Evolutionary conservation across 2,888 invertebrate species (phyloP).

Genomic region (Cheilosia scutellata): DNA sequence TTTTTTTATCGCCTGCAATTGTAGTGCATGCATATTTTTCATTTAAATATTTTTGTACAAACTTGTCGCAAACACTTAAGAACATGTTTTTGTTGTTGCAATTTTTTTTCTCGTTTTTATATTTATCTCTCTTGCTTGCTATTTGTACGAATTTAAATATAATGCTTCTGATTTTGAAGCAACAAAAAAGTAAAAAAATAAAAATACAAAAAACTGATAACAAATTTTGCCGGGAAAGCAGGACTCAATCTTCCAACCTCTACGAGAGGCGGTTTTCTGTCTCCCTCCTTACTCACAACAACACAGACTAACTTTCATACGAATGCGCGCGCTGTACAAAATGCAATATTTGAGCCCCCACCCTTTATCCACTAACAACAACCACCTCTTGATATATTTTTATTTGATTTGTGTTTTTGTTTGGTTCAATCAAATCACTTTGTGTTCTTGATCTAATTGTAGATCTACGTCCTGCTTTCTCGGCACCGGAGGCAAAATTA

Average conservation of each 20-base stretch:
- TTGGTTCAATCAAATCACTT: constrained; percentile 80
- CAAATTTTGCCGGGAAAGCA: constrained; percentile 83
- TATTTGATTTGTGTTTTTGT: constrained; percentile 42
- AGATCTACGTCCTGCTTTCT: constrained; percentile 85
- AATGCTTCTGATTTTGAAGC: constrained; percentile 41
- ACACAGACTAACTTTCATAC: constrained; percentile 32
- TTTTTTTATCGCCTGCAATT: constrained; percentile 53
- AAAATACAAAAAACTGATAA: constrained; percentile 27
- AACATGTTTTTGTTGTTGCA: constrained; percentile 10
- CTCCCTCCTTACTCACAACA: not conserved
- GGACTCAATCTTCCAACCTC: constrained; percentile 78
- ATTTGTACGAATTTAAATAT: constrained; percentile 22
- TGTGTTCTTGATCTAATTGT: constrained; percentile 82
- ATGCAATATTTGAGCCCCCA: constrained; percentile 22
- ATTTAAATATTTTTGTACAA: constrained; percentile 16
- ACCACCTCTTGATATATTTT: constrained; percentile 20
- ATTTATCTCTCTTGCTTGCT: constrained; percentile 55
- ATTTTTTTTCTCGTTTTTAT: constrained; percentile 30
- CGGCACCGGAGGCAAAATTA: constrained; percentile 84
- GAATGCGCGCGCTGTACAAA: constrained; percentile 38
- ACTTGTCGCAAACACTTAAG: not conserved
- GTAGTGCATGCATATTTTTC: constrained; percentile 60
- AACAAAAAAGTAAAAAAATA: constrained; percentile 19
- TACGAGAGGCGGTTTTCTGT: constrained; percentile 19
- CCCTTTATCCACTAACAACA: constrained; percentile 6